Percentiles rank a stretch among this genome's conserved stretches.
phyloP scores from a whole-genome alignment of 2,888 invertebrate species.

The Lasioglossum vierecki region DNA sequence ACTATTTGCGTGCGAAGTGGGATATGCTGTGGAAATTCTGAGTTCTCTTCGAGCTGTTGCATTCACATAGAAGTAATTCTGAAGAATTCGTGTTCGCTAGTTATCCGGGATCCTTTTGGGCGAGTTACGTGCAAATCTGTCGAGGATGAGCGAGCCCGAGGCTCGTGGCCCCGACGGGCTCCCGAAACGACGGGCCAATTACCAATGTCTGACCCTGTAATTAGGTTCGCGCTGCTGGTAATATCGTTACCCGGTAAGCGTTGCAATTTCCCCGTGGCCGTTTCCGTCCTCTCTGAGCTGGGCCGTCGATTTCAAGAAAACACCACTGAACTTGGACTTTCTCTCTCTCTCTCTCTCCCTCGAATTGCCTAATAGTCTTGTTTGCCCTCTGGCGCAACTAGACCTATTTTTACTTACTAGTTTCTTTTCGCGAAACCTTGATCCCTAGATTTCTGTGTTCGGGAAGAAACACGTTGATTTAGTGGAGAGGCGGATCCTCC shows the following conservation, averaged over 20 bases:
- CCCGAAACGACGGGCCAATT: slow-evolving; percentile 72
- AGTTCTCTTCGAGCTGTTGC: background rate
- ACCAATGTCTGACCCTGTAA: slow-evolving; percentile 80
- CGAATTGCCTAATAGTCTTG: background rate
- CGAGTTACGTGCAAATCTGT: slow-evolving; percentile 46
- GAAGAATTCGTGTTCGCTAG: background rate
- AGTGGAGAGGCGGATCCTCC: background rate
- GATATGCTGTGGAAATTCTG: background rate
- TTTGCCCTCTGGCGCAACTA: background rate
- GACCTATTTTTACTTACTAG: background rate
- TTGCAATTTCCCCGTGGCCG: slow-evolving; percentile 76
- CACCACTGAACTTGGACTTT: background rate
- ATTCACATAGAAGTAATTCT: background rate
- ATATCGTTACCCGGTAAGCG: slow-evolving; percentile 79
- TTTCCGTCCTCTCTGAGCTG: slow-evolving; percentile 31
- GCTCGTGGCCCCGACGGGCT: slow-evolving; percentile 46
- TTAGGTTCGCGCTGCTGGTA: slow-evolving; percentile 79
- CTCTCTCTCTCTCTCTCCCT: background rate
- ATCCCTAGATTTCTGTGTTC: background rate
- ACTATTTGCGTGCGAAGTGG: too few relatives aligned
- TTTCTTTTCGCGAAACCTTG: background rate
- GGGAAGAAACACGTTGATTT: background rate
- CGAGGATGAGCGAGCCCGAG: slow-evolving; percentile 31
- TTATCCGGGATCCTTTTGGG: background rate
- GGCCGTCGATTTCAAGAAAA: slow-evolving; percentile 7